Evolutionary conservation across 2,888 invertebrate genomes (phyloP).

Genomic region (Chrysolina oricalcia): DNA sequence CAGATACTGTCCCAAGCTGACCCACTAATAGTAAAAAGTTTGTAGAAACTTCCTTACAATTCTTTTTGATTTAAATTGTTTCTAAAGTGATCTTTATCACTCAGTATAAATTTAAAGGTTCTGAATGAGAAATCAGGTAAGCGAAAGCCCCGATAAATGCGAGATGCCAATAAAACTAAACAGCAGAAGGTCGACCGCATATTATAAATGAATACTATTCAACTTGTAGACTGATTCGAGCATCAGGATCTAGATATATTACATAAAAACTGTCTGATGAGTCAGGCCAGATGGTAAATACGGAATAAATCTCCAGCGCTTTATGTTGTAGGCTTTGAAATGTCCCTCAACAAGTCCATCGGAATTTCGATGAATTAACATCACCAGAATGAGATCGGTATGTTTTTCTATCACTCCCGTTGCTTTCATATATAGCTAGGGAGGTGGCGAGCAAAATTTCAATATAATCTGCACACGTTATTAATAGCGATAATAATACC

Average conservation of each 20-base stretch:
- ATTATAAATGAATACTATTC: neutral
- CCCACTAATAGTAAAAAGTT: too few species aligned
- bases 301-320: neutral
- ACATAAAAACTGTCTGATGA: slow-evolving; percentile 5
- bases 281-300: slow-evolving; percentile 8
- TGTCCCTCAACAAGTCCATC: neutral
- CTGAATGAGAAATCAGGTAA: neutral
- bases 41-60: too few species aligned
- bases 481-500: too few species aligned
- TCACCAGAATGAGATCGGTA: neutral
- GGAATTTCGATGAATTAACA: neutral
- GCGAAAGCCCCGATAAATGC: neutral
- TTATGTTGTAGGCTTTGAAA: neutral
- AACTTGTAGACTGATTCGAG: neutral
- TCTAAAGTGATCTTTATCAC: too few species aligned
- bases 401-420: neutral
- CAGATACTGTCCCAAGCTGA: too few species aligned
- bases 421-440: neutral
- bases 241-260: neutral
- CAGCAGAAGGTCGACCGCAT: slow-evolving; percentile 1
- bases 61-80: too few species aligned
- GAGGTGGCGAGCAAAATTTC: too few species aligned
- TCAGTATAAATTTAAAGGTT: neutral
- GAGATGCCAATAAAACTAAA: neutral
- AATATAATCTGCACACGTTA: too few species aligned